Conservation (phyloP, 1,140 invertebrate genomes). For the Delia radicum region DNA sequence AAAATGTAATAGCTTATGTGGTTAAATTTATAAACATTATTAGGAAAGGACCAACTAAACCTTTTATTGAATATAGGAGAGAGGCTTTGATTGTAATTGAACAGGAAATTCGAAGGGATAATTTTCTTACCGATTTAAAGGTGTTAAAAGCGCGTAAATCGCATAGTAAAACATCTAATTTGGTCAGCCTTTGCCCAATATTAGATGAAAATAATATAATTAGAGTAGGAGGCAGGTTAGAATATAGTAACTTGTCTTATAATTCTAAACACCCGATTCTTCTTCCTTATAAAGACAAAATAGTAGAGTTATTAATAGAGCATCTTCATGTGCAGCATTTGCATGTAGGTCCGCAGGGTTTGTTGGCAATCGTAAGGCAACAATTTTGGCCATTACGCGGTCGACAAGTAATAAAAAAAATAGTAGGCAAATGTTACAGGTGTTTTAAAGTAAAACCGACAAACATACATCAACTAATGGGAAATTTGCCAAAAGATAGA, state of each 20-base stretch:
- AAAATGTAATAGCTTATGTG: neutral
- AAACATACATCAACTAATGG: neutral
- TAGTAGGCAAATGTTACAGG: conserved; percentile 1
- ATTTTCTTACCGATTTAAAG: too few species aligned
- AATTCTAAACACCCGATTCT: neutral
- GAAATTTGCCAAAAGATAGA: too few species aligned
- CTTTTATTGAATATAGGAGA: too few species aligned
- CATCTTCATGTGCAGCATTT: conserved; percentile 29
- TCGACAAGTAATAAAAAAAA: neutral
- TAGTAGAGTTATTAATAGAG: neutral
- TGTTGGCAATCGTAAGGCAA: conserved; percentile 21
- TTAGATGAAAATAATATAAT: too few species aligned
- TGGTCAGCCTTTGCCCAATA: too few species aligned
- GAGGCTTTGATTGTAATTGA: too few species aligned
- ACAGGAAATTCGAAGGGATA: too few species aligned
- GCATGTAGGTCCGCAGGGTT: conserved; percentile 39
- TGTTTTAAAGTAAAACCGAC: conserved; percentile 11
- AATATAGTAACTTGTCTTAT: too few species aligned
- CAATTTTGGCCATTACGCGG: conserved; percentile 19
- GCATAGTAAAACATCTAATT: too few species aligned
- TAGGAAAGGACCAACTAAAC: too few species aligned
- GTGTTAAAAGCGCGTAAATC: too few species aligned
- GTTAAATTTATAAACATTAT: too few species aligned
- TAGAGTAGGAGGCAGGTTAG: neutral
- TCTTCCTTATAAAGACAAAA: neutral